These are phyloP conservation scores for Bradypodion ventrale DNA, from an alignment of 2,797 vertebrate species.

Conservation along the genomic window DNA sequence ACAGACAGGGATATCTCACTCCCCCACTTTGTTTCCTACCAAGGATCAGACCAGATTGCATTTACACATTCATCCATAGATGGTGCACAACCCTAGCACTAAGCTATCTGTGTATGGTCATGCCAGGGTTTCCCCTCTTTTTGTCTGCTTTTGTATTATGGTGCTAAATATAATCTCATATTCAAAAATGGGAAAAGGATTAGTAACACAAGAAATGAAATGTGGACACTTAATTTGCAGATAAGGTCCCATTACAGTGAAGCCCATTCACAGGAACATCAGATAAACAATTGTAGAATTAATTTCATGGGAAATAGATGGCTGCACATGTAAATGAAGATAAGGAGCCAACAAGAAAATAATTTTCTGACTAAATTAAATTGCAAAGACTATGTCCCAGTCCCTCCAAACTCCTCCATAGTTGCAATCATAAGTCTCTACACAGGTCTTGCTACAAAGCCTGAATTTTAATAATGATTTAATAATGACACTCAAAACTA, in stretches of 20 bases:
- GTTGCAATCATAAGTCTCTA: no score
- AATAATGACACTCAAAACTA: no score
- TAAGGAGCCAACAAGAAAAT: conserved; percentile 10
- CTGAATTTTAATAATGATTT: no score
- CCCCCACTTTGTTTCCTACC: no score
- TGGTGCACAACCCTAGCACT: no score
- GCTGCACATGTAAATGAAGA: neutral
- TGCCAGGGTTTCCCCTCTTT: neutral
- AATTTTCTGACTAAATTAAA: neutral
- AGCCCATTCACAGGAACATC: neutral
- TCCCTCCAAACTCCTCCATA: no score
- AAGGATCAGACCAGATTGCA: no score
- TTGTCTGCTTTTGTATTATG: neutral
- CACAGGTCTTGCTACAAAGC: no score
- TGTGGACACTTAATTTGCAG: neutral
- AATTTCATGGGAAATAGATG: conserved; percentile 34
- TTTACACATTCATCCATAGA: no score
- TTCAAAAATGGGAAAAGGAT: conserved; percentile 32
- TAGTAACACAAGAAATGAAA: conserved; percentile 35
- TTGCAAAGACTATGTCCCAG: no score
- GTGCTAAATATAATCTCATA: neutral
- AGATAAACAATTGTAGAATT: conserved; percentile 22
- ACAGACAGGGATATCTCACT: no score
- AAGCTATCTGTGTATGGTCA: neutral
- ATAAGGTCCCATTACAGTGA: conserved; percentile 4